Evolutionary conservation across 1,140 invertebrate species (phyloP), one percentile per base, ranked within the genome.

Genomic region (Drosophila mauritiana): DNA sequence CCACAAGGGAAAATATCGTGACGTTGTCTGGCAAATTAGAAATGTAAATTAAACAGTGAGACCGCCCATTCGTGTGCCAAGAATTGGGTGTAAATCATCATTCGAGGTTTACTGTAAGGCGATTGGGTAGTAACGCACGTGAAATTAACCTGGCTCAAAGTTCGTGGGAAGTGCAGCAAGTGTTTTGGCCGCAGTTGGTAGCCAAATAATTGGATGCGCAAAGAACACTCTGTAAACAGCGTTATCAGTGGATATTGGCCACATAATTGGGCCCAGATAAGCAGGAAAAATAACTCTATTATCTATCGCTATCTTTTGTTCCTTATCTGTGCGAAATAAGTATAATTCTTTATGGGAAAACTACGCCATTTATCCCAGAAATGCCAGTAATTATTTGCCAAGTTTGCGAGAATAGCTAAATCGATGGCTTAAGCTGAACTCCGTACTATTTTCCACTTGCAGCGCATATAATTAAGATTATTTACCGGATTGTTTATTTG

Each of bases 231-330:
- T 51, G 52, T 42, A 45, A 27, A 55, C 27, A 46, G 10, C 17
- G 13, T 55, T 46, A 72, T 72, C 52, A 58, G 7, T 10, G 12
- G 40, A 15, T 11, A 36, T 51, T 51, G 48, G 10, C 4, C 68
- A 73, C 54, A 73, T 59, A 73, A 73, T 73, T 73, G 36, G 69
- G 1, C 10, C 15, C 25, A 37, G 69, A 73, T 73, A 73, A 70
- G 25, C 17, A 45, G 51, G 53, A 27, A 20, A 48, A 70, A 57
- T 70, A 70, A 22, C 36, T 49, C 27, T 27, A 56, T 49, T 70
- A 70, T 57, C 43, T 20, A 27, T 34, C 5, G 65, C 13, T 69
- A 68, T 70, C 64, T 67, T 7, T 17, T 51, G 40, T 15, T 11
- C 27, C 12, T 27, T 36, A 51, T 7, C 45, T 40, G n/a, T 6